Base-by-base conservation (phyloP, 2,113 vertebrate genomes). In the Camelus dromedarius region DNA sequence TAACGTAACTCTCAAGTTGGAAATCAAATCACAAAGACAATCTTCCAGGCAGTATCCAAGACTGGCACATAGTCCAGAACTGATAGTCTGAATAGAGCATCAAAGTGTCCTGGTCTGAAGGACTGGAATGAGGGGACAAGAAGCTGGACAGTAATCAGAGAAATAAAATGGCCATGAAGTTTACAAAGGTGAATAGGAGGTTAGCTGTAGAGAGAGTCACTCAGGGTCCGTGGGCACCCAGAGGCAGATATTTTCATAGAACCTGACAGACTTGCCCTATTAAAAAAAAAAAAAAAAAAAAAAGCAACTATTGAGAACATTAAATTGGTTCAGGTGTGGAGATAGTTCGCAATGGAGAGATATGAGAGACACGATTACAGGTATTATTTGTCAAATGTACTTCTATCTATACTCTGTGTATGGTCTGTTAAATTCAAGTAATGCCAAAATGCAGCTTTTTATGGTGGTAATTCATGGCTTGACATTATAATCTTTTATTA, bases 401-500 rank as follows among this genome's bases (percentile, higher is more conserved):
- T 84, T 46, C 60, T 84, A 30, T 77, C 30, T 83, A 16, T 42
- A 46, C 76, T 84, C 28, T 48, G 66, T 77, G 24, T 83, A 16
- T 42, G 38, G 76, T 84, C 28, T 48, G 66, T 13, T 93, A 8
- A 50, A 91, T 89, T 88, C 22, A 84, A 38, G 83, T 60, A 67
- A 95, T 66, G 22, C 32, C 70, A 91, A 86, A 84, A 48, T 50
- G 1, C n/a, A 69, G 24, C 12, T 24, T 79, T 94, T 58, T 81
- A 67, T 60, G 22, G 42, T 91, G 19, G 13, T 66, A 83, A 92
- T 56, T 7, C 20, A 32, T 46, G 38, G 28, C 11, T 91, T 93
- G 67, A 86, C 32, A 82, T 86, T n/a, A 32, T 58, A 48, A 79
- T 92, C n/a, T 92, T 79, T 95, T 95, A 76, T 96, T 80, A 92